phyloP scores from a whole-genome alignment of 2,888 invertebrate genomes.

The Mycalesis mineus region DNA sequence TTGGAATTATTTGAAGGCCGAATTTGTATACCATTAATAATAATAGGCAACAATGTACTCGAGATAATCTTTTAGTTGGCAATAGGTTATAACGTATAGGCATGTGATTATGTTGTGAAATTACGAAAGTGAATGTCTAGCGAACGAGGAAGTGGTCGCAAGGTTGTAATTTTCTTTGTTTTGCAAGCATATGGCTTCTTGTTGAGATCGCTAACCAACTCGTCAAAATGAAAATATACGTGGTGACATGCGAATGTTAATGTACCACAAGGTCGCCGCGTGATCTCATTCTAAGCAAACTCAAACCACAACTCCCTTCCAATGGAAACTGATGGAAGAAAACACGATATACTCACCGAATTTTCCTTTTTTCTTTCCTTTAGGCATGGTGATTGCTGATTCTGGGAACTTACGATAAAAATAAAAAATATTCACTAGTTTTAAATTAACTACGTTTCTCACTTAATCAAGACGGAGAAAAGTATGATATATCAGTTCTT shows the following conservation, averaged over 20 bases:
- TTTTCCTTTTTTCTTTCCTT: constrained; percentile 87
- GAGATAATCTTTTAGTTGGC: constrained; percentile 11
- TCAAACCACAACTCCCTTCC: constrained; percentile 33
- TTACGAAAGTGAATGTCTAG: constrained; percentile 38
- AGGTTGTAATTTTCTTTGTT: constrained; percentile 7
- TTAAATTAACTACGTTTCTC: constrained; percentile 62
- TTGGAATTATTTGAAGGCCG: constrained; percentile 20
- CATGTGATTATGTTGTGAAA: constrained; percentile 40
- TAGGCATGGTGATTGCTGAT: constrained; percentile 81
- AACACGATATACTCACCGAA: constrained; percentile 74
- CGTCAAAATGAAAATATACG: constrained; percentile 44
- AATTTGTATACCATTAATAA: neutral
- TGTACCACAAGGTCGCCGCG: constrained; percentile 72
- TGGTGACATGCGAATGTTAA: constrained; percentile 58
- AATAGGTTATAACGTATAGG: constrained; percentile 15
- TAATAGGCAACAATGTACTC: neutral
- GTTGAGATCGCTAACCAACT: constrained; percentile 37
- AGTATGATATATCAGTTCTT: constrained; percentile 85
- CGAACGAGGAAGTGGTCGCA: constrained; percentile 24
- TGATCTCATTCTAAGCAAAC: constrained; percentile 65
- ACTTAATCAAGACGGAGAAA: constrained; percentile 88
- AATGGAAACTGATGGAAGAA: neutral
- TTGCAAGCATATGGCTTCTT: constrained; percentile 43
- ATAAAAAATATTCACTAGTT: constrained; percentile 76
- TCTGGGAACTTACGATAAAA: constrained; percentile 65